phyloP scores from a whole-genome alignment of 2,888 invertebrate species.

The Caenorhabditis sp. region DNA sequence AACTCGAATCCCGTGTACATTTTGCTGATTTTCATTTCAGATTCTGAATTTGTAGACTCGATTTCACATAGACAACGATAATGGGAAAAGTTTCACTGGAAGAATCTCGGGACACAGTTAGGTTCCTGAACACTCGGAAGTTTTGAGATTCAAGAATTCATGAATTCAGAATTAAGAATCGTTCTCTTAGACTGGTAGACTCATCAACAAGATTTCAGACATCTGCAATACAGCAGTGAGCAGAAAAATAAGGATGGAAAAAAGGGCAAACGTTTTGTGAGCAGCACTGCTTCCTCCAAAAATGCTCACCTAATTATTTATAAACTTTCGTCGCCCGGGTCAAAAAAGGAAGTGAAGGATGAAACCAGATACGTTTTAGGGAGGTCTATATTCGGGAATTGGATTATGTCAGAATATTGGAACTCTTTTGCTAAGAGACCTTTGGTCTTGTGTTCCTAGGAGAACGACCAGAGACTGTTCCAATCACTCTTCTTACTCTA shows the following conservation, averaged over 20 bases:
- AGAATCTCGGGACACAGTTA: background rate
- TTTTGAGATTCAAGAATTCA: background rate
- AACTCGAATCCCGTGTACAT: no score
- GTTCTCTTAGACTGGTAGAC: conserved; percentile 7
- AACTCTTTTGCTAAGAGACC: background rate
- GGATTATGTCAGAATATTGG: background rate
- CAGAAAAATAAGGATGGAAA: background rate
- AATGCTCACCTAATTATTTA: conserved; percentile 27
- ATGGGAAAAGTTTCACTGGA: no score
- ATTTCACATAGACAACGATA: no score
- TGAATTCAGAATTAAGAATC: conserved; percentile 1
- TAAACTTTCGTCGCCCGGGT: background rate
- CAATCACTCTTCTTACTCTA: background rate
- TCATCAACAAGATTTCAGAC: conserved; percentile 17
- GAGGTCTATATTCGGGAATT: background rate
- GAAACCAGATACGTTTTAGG: conserved; percentile 25
- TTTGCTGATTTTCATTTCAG: no score
- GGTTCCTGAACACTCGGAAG: background rate
- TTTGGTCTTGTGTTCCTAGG: background rate
- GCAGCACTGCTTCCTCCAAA: background rate
- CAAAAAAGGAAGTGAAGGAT: conserved; percentile 21
- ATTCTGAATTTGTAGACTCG: no score
- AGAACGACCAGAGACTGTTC: background rate
- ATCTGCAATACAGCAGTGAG: conserved; percentile 4
- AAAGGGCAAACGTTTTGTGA: background rate